Evolutionary conservation across 2,888 invertebrate species (phyloP), one percentile per base, ranked within the genome.

Genomic region (Lumbricus terrestris): DNA sequence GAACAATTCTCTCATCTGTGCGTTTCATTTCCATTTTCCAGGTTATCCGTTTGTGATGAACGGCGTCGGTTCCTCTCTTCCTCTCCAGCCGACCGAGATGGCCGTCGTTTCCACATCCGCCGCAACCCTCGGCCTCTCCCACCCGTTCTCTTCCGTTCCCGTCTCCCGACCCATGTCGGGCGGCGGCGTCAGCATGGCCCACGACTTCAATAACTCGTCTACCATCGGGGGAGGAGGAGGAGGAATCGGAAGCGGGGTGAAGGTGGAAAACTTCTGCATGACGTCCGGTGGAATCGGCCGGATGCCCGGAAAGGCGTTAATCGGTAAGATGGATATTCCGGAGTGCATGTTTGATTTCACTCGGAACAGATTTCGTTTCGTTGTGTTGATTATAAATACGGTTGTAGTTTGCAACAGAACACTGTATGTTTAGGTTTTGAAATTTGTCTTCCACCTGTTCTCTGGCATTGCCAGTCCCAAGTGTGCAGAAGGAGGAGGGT

Each of bases 301-400:
- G 85, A 85, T 85, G 85, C 85, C 85, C 35, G 85, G 85, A 85
- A 85, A 85, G 35, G 34, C 85, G 8, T 37, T 85, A 85, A 85
- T 85, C 37, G 85, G 85, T 85, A 37, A 35, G 85, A 29, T 69
- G 69, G n/a, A n/a, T 69, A 11, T n/a, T 69, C 69, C 11, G 1
- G 13, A 8, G 69, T n/a, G 69, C 69, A n/a, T n/a, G 69, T 15
- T 8, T 18, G 11, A 20, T 47, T 47, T 18, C 18, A 47, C 20
- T 47, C 11, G n/a, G n/a, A n/a, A n/a, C n/a, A n/a, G n/a, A n/a
- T n/a, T 20, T 20, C 18, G 47, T 47, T 18, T 47, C 3, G 16
- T 47, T 47, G 47, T 11, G 18, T 47, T 47, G 4, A 47, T 47
- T 16, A 47, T 4, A 47, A 47, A 18, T 47, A 47, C 18, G 15